Conservation (phyloP, 2,797 vertebrate species). For the Sebastes flavidus region DNA sequence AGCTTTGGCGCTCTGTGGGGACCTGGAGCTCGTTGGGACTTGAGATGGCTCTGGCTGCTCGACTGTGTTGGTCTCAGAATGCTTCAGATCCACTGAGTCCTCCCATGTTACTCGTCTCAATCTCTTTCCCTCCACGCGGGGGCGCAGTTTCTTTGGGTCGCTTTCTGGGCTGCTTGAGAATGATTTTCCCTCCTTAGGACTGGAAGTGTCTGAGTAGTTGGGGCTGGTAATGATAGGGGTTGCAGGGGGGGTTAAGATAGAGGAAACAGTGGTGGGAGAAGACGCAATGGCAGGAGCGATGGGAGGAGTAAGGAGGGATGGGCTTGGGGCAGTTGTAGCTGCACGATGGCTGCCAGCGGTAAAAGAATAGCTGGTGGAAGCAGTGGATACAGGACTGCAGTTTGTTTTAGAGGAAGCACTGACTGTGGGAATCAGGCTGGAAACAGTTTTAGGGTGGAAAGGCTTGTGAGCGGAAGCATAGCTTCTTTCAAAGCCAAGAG, state of each 20-base stretch:
- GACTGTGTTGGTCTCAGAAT: slow-evolving; percentile 27
- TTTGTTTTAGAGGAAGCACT: slow-evolving; percentile 30
- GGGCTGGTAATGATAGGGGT: slow-evolving; percentile 50
- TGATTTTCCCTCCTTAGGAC: slow-evolving; percentile 26
- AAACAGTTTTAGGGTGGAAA: slow-evolving; percentile 32
- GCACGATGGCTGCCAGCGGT: neutral
- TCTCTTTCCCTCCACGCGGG: slow-evolving; percentile 46
- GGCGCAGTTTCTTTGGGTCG: slow-evolving; percentile 40
- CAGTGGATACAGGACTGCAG: neutral
- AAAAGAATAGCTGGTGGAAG: neutral
- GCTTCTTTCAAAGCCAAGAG: slow-evolving; percentile 66
- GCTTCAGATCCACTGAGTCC: slow-evolving; percentile 56
- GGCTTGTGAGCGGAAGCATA: slow-evolving; percentile 47
- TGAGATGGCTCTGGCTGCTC: slow-evolving; percentile 32
- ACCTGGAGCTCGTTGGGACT: slow-evolving; percentile 34
- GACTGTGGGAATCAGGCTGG: slow-evolving; percentile 23
- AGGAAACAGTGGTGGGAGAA: slow-evolving; percentile 25
- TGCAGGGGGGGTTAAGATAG: slow-evolving; percentile 58
- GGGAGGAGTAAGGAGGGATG: slow-evolving; percentile 4
- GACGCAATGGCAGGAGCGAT: slow-evolving; percentile 1
- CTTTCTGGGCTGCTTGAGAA: slow-evolving; percentile 57
- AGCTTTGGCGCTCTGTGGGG: slow-evolving; percentile 25
- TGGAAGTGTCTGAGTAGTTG: slow-evolving; percentile 23
- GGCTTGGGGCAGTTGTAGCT: neutral
- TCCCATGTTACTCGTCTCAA: slow-evolving; percentile 66